These are phyloP conservation scores for Tamias sibiricus DNA, from an alignment of 2,113 vertebrate genomes.

Conservation along the genomic window DNA sequence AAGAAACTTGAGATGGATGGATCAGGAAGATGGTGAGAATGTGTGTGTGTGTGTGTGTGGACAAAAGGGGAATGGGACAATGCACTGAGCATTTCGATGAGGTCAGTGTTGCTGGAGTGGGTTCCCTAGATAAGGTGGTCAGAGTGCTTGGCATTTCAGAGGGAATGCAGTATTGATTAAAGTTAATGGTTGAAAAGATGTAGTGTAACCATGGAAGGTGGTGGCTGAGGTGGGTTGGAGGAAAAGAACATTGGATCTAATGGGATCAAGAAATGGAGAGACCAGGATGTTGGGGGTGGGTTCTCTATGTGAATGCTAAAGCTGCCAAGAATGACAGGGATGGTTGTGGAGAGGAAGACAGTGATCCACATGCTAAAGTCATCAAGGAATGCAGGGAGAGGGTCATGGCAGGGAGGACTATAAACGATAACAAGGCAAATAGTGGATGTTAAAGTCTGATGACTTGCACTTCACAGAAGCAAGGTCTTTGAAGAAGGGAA, in stretches of 20 bases:
- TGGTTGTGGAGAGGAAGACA: neutral
- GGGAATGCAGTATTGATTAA: neutral
- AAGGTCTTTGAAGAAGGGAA: constrained; percentile 27
- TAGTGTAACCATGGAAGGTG: neutral
- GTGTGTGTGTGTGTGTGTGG: neutral
- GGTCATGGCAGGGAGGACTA: neutral
- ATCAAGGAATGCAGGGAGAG: neutral
- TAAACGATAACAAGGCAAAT: neutral
- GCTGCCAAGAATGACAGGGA: neutral
- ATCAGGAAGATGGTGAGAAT: neutral
- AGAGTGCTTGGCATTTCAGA: neutral
- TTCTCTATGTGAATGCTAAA: neutral
- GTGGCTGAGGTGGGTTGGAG: neutral
- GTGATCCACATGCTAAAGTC: neutral
- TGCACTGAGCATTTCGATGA: neutral
- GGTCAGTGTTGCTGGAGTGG: neutral
- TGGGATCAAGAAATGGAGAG: neutral
- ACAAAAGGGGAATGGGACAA: too few species aligned
- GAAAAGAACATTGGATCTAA: neutral
- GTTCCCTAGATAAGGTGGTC: neutral
- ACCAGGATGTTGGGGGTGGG: neutral
- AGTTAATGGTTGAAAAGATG: neutral
- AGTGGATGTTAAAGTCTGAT: constrained; percentile 7
- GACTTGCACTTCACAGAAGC: neutral
- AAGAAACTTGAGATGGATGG: neutral